Base-by-base conservation (phyloP, 2,888 invertebrate genomes). In the Phyllotreta cruciferae region DNA sequence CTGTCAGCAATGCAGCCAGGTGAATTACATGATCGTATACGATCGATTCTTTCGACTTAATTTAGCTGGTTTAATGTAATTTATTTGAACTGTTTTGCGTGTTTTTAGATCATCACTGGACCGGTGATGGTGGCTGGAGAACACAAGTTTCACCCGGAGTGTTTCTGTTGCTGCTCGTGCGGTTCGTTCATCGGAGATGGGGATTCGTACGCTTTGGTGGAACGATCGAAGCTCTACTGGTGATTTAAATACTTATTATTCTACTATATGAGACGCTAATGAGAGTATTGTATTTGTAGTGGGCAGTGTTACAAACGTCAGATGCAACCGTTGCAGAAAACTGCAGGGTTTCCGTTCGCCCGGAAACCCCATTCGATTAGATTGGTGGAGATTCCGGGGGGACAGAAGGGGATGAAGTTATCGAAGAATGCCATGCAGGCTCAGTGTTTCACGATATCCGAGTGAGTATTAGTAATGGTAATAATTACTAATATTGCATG, bases 101-200 rank as follows among this genome's bases (percentile, higher is more conserved):
- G n/a, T 41, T 72, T 75, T 58, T 70, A 83, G 83, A 79, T 84
- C 67, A 89, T 89, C 73, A 91, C 93, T 0, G 96, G 96, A 0
- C 95, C 96, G 34, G 93, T 95, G 69, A 96, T 96, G 96, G 89
- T 94, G 66, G 96, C 96, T 14, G 96, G 96, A 36, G 93, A 93
- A 77, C 95, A 95, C 83, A 93, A 94, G 80, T 96, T 95, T 83
- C 96, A 97, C 83, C 95, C 96, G 47, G 96, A 96, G 85, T 96
- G 96, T 83, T 96, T 96, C 82, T 89, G 91, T 75, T 97, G 96
- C 79, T 85, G 85, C 52, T 87, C 88, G 36, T 96, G 96, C 81
- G 85, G 87, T 37, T 85, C 88, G 3, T 94, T 91, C 79, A 92
- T 96, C 73, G 96, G 95, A 66, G 95, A 96, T 83, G 94, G 94